Evolutionary conservation across 1,140 invertebrate genomes (phyloP).

Genomic region (Brachionus rubens): DNA sequence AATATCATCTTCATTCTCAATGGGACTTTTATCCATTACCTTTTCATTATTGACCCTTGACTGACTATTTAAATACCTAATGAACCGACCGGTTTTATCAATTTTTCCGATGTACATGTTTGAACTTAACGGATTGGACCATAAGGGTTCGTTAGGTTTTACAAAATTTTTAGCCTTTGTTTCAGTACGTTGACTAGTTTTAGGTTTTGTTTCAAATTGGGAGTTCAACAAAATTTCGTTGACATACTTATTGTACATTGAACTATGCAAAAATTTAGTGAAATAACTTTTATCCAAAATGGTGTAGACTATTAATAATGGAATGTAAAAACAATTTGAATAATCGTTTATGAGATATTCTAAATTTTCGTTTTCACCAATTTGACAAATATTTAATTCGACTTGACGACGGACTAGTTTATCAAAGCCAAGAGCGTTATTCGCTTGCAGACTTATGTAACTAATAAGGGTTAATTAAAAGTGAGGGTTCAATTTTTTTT

Average conservation of each 20-base stretch:
- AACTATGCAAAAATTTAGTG: neutral
- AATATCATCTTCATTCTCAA: neutral
- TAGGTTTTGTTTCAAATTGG: neutral
- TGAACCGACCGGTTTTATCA: conserved; percentile 1
- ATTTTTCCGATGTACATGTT: conserved; percentile 11
- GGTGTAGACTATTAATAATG: neutral
- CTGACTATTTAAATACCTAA: neutral
- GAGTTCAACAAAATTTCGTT: neutral
- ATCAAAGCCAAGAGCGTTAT: neutral
- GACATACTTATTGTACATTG: neutral
- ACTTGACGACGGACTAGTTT: conserved; percentile 18
- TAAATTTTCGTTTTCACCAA: neutral
- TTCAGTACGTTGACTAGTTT: neutral
- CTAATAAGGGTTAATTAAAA: too few species aligned
- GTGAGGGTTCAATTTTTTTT: too few species aligned
- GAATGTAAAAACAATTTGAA: conserved; percentile 37
- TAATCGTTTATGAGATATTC: conserved; percentile 1
- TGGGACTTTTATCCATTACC: neutral
- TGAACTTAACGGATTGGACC: neutral
- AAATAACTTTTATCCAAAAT: conserved; percentile 23
- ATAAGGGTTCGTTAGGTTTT: neutral
- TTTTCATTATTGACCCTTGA: neutral
- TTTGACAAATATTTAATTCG: conserved; percentile 31
- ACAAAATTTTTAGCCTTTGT: neutral
- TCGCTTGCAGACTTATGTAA: conserved; percentile 26